phyloP scores from a whole-genome alignment of 2,888 invertebrate species.

The Synergus umbraculus region DNA sequence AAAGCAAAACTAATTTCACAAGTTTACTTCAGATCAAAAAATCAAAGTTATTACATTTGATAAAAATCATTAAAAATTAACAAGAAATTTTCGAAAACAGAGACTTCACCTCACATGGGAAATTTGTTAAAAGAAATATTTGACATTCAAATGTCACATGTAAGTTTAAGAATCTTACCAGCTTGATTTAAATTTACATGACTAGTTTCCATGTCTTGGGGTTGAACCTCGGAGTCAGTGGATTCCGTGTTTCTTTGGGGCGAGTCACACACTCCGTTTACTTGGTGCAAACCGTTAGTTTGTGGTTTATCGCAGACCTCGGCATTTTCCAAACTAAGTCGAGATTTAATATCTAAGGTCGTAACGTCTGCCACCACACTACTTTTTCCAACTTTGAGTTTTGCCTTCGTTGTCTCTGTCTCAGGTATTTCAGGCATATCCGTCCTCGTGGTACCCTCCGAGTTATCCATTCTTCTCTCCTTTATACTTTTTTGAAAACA shows the following conservation, averaged over 20 bases:
- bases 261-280: slow-evolving; percentile 70
- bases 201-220: slow-evolving; percentile 71
- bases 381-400: slow-evolving; percentile 60
- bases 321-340: slow-evolving; percentile 64
- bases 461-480: slow-evolving; percentile 24
- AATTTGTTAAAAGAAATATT: slow-evolving; percentile 22
- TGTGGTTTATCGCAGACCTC: slow-evolving; percentile 57
- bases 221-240: slow-evolving; percentile 57
- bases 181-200: slow-evolving; percentile 67
- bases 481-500: slow-evolving; percentile 38
- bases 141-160: slow-evolving; percentile 33
- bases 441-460: slow-evolving; percentile 2
- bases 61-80: neutral
- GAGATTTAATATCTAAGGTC: slow-evolving; percentile 69
- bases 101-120: neutral
- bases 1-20: neutral
- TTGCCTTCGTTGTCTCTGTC: slow-evolving; percentile 55
- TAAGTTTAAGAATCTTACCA: slow-evolving; percentile 61
- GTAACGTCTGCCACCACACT: slow-evolving; percentile 62
- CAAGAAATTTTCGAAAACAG: neutral
- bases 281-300: slow-evolving; percentile 70
- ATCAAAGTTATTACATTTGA: neutral
- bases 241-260: slow-evolving; percentile 60
- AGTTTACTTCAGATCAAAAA: neutral
- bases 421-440: slow-evolving; percentile 53